Percentiles rank a stretch among this genome's conserved stretches.
Conservation (phyloP, 2,113 vertebrate genomes). For the Lynx canadensis region DNA sequence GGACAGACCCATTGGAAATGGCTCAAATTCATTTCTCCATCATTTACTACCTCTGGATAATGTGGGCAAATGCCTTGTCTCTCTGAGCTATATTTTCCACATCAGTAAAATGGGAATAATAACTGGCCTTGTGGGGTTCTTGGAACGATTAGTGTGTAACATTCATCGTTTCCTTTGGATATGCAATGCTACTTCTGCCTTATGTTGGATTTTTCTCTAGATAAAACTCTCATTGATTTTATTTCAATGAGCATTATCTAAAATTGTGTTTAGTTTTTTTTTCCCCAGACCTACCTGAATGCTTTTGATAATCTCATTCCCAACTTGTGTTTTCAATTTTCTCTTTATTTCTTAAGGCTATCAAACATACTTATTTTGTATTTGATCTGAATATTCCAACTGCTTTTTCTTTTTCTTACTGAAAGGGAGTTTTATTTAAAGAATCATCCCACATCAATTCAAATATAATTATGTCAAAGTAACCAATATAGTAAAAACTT, state of each 20-base stretch:
- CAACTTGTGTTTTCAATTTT: not conserved
- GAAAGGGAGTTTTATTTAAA: not conserved
- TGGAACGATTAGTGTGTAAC: not conserved
- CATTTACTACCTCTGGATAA: not conserved
- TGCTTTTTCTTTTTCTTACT: not conserved
- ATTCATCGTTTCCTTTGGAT: not conserved
- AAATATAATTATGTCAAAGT: not conserved
- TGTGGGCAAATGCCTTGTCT: not conserved
- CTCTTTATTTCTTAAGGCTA: slow-evolving; percentile 7
- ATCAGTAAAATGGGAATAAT: not conserved
- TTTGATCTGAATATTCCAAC: not conserved
- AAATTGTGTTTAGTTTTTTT: not conserved
- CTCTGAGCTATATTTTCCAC: not conserved
- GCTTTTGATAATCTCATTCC: not conserved
- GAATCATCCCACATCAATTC: not conserved
- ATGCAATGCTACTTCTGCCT: not conserved
- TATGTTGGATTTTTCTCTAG: not conserved
- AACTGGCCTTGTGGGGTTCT: not conserved
- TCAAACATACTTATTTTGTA: not conserved
- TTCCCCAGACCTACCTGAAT: not conserved
- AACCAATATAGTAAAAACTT: not conserved
- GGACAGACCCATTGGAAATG: not conserved
- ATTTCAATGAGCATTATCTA: not conserved
- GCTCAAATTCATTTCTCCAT: not conserved
- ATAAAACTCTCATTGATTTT: not conserved